A percentile compares a stretch with the other conserved stretches of the same genome.
phyloP scores from a whole-genome alignment of 2,797 vertebrate genomes.

The Lepus townsendii region DNA sequence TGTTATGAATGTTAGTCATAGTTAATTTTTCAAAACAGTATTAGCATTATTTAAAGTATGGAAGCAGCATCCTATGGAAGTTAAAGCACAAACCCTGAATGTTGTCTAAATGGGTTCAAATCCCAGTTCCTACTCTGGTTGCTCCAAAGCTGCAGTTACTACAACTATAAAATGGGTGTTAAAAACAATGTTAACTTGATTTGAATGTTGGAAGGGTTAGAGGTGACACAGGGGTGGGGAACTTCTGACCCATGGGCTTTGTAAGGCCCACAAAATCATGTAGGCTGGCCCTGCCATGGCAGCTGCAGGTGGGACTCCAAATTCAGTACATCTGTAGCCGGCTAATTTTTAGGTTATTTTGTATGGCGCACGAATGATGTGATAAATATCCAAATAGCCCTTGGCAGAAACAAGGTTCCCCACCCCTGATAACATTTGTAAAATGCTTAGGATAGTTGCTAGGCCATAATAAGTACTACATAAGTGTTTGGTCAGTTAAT shows the following conservation, averaged over 20 bases:
- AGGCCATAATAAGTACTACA: neutral
- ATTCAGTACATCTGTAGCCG: too few species aligned
- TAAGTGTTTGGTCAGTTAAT: constrained; percentile 14
- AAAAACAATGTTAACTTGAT: neutral
- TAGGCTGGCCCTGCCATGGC: too few species aligned
- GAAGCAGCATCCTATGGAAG: neutral
- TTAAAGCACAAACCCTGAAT: neutral
- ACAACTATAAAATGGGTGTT: neutral
- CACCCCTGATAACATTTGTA: neutral
- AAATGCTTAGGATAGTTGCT: neutral
- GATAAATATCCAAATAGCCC: too few species aligned
- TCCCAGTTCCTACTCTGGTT: neutral
- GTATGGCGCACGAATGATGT: too few species aligned
- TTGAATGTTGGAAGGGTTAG: neutral
- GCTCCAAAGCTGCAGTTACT: neutral
- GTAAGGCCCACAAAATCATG: too few species aligned
- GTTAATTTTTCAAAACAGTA: neutral
- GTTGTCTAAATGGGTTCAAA: neutral
- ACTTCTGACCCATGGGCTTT: too few species aligned
- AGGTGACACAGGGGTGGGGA: neutral
- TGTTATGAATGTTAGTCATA: neutral
- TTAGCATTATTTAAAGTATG: neutral
- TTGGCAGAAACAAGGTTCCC: too few species aligned
- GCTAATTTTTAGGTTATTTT: too few species aligned
- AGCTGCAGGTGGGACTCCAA: too few species aligned